Evolutionary conservation across 2,113 vertebrate species (phyloP).

Genomic region (Mola mola): DNA sequence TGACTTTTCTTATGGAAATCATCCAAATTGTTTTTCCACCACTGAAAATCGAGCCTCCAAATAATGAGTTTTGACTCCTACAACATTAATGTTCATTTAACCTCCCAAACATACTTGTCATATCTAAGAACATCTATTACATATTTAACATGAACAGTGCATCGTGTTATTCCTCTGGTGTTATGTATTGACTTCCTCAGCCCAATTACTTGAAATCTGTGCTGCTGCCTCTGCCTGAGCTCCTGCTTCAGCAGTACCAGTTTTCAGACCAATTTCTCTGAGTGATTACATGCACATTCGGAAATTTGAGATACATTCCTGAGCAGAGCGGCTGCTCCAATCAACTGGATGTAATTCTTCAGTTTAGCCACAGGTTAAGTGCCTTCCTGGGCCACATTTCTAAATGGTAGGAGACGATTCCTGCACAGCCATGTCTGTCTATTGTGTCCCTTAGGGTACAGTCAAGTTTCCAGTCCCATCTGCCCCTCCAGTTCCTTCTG

Average conservation of each 20-base stretch:
- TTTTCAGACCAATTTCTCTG: constrained; percentile 7
- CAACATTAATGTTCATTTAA: too few species aligned
- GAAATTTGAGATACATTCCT: constrained; percentile 40
- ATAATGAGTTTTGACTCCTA: too few species aligned
- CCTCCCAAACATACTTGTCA: too few species aligned
- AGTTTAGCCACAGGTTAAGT: constrained; percentile 58
- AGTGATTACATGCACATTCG: constrained; percentile 41
- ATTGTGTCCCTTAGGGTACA: constrained; percentile 39
- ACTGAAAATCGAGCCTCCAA: too few species aligned
- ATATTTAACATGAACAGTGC: constrained; percentile 1
- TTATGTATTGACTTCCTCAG: constrained; percentile 2
- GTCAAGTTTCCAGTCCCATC: constrained; percentile 49
- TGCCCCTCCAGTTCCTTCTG: constrained; percentile 40
- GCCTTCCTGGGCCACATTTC: constrained; percentile 31
- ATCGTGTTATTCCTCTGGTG: constrained; percentile 1
- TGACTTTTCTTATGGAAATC: background rate
- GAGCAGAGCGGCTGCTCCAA: constrained; percentile 41
- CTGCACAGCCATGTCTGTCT: constrained; percentile 38
- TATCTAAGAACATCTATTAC: background rate
- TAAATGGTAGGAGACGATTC: constrained; percentile 46
- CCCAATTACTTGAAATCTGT: constrained; percentile 1
- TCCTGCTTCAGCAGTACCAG: constrained; percentile 9
- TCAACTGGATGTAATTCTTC: constrained; percentile 54
- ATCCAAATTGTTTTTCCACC: background rate
- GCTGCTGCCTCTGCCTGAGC: too few species aligned